Evolutionary conservation across 2,888 invertebrate species (phyloP), one percentile per base, ranked within the genome.

Genomic region (Muscina levida): DNA sequence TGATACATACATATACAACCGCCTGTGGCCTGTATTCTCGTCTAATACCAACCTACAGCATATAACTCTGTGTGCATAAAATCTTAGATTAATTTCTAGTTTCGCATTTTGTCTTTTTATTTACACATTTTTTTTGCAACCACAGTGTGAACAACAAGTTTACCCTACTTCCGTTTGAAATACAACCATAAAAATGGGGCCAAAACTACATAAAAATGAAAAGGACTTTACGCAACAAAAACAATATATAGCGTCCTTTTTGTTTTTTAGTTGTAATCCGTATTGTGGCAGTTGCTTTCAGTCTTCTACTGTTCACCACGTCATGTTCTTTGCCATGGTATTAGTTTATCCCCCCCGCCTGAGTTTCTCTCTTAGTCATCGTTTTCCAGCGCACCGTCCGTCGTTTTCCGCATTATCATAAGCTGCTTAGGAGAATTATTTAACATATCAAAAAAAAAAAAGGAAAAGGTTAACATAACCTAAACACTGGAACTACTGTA

Each of bases 341-440:
- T 62, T 68, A 57, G 48, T 76, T 68, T 53, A 68, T 70, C 56
- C 68, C 31, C 31, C n/a, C n/a, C n/a, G n/a, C n/a, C n/a, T n/a
- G n/a, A n/a, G 31, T 53, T 68, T 72, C 57, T n/a, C 31, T 51
- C 26, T 59, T 59, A 39, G 59, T 62, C 8, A 19, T 10, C 8
- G 15, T 31, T 26, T n/a, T 13, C n/a, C n/a, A n/a, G n/a, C n/a
- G n/a, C n/a, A n/a, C 37, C 2, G 15, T 15, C 37, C 56, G 72
- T 65, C 79, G 62, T 62, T 42, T 62, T 76, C 67, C 68, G 72
- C 68, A 80, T 80, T 73, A 80, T 53, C 71, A 77, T 80, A 80
- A 80, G 76, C 77, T 48, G 80, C 79, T 74, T 75, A 81, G 72
- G 44, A 78, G 72, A 67, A 70, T 68, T 78, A 65, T 73, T 72